A percentile compares a stretch with the other conserved stretches of the same genome.
phyloP scores from a whole-genome alignment of 37 sponge, comb jelly and placozoan genomes.

The Oopsacas minuta region DNA sequence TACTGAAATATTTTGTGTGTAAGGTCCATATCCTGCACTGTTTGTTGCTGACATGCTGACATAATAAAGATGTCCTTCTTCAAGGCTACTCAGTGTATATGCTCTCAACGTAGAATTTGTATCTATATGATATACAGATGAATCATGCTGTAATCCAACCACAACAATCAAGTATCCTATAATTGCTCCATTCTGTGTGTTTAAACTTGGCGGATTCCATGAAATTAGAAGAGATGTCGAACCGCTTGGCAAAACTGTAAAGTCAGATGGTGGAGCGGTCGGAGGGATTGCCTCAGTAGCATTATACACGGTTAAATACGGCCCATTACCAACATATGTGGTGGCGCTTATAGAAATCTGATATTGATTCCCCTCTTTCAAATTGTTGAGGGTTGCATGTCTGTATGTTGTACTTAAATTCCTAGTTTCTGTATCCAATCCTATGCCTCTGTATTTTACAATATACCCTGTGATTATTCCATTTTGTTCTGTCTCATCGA shows the following conservation, averaged over 20 bases:
- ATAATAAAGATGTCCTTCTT: neutral
- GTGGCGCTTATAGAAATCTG: neutral
- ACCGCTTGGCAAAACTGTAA: neutral
- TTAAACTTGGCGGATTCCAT: constrained; percentile 25
- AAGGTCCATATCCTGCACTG: neutral
- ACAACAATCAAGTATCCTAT: neutral
- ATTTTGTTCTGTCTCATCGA: neutral
- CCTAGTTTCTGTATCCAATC: neutral
- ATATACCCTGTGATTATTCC: neutral
- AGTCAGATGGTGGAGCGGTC: neutral
- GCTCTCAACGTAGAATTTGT: neutral
- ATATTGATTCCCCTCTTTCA: neutral
- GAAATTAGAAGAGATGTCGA: constrained; percentile 18
- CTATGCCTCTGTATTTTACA: neutral
- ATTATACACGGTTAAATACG: neutral
- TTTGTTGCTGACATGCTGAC: neutral
- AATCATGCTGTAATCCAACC: neutral
- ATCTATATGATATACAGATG: neutral
- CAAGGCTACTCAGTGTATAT: neutral
- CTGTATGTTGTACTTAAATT: neutral
- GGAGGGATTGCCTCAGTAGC: neutral
- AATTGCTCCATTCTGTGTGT: constrained; percentile 25
- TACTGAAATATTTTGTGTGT: neutral
- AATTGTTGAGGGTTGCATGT: neutral
- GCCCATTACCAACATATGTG: neutral